phyloP scores from a whole-genome alignment of 2,797 vertebrate genomes.

The Todus mexicanus region DNA sequence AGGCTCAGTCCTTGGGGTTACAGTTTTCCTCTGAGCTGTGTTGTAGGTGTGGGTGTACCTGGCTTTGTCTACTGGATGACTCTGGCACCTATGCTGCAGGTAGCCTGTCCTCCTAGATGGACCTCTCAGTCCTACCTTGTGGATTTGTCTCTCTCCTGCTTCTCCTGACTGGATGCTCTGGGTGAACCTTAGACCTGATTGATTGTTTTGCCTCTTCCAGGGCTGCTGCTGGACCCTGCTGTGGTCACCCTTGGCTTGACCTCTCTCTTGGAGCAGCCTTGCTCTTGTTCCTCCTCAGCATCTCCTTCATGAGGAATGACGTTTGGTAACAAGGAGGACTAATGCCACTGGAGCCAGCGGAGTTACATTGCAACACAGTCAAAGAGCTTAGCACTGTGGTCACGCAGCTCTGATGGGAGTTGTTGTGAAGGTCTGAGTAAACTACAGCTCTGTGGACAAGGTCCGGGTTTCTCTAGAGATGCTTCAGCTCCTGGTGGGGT shows the following conservation, averaged over 20 bases:
- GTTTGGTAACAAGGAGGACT: not conserved
- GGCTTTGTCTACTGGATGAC: not conserved
- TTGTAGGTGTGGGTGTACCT: not conserved
- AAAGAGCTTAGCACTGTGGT: not conserved
- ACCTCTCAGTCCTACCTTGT: not conserved
- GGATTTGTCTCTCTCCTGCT: not conserved
- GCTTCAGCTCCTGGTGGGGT: not conserved
- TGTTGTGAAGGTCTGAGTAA: not conserved
- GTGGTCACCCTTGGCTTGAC: not conserved
- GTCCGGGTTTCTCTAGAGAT: not conserved
- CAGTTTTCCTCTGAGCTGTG: fast-evolving
- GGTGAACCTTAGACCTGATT: not conserved
- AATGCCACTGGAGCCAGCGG: not conserved
- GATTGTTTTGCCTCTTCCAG: not conserved
- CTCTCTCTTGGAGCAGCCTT: not conserved
- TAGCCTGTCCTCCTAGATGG: not conserved
- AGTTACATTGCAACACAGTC: fast-evolving
- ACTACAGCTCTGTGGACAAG: too few relatives aligned
- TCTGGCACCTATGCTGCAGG: not conserved
- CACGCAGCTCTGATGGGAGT: not conserved
- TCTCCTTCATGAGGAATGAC: too few relatives aligned
- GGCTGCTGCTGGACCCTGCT: not conserved
- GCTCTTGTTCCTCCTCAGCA: not conserved
- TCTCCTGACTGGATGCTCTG: not conserved
- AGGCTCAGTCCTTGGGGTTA: not conserved